phyloP scores from a whole-genome alignment of 2,113 vertebrate species.

The Brachyistius frenatus region DNA sequence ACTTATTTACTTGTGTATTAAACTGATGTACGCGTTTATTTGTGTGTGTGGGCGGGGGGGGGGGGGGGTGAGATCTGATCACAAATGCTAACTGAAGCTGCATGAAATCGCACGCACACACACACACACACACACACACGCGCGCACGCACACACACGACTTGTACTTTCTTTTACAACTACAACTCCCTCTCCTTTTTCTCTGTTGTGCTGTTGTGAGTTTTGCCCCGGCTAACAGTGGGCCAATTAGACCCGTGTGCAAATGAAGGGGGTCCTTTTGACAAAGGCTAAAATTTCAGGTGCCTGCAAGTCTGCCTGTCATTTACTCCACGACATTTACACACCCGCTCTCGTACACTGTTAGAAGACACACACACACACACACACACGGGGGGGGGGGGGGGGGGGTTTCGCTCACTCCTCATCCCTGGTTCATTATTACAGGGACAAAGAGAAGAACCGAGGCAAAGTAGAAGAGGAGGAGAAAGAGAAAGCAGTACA shows the following conservation, averaged over 20 bases:
- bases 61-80: no score
- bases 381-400: no score
- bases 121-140: no score
- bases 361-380: constrained; percentile 44
- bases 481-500: constrained; percentile 33
- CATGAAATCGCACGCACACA: no score
- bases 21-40: no score
- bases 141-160: no score
- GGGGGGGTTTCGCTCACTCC: constrained; percentile 43
- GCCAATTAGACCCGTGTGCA: constrained; percentile 85
- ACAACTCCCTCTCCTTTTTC: constrained; percentile 40
- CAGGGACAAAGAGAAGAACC: constrained; percentile 56
- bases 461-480: constrained; percentile 26
- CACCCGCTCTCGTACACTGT: no score
- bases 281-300: constrained; percentile 88
- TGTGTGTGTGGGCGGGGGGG: no score
- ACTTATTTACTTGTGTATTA: no score
- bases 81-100: no score
- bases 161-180: constrained; percentile 29
- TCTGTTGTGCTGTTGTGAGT: constrained; percentile 66
- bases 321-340: constrained; percentile 70
- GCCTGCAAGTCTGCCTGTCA: constrained; percentile 86
- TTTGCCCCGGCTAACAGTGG: constrained; percentile 79
- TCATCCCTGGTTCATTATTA: constrained; percentile 48
- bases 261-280: constrained; percentile 86